Conservation (phyloP, 2,888 invertebrate species). For the Pegoplata infirma region DNA sequence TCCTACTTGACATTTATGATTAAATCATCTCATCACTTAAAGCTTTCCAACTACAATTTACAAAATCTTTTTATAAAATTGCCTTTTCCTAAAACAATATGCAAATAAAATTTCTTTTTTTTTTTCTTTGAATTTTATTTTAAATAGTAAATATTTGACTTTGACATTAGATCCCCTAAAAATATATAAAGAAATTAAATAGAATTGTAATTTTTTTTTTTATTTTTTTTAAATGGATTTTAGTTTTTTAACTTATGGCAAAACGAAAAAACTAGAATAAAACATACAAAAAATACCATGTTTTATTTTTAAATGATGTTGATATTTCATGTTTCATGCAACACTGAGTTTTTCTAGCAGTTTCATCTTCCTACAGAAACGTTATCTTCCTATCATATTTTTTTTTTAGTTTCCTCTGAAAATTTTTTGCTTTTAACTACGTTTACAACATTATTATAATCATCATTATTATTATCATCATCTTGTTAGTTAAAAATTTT, state of each 20-base stretch:
- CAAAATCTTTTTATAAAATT: too few species aligned
- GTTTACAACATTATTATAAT: slow-evolving; percentile 43
- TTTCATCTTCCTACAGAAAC: slow-evolving; percentile 6
- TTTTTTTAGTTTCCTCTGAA: not conserved
- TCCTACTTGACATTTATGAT: too few species aligned
- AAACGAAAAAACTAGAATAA: not conserved
- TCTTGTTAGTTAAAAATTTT: slow-evolving; percentile 22
- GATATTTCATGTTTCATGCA: slow-evolving; percentile 63
- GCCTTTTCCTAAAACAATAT: not conserved
- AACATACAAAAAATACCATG: not conserved
- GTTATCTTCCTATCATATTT: slow-evolving; percentile 11
- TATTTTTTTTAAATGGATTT: not conserved
- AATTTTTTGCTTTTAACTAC: slow-evolving; percentile 27
- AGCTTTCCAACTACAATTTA: too few species aligned
- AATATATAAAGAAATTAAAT: slow-evolving; percentile 47
- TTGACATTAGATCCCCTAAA: slow-evolving; percentile 43
- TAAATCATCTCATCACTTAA: too few species aligned
- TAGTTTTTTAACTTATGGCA: not conserved
- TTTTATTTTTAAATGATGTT: slow-evolving; percentile 60
- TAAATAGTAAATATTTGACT: slow-evolving; percentile 46
- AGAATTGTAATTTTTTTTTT: slow-evolving; percentile 21
- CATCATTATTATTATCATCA: slow-evolving; percentile 27
- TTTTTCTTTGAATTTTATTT: slow-evolving; percentile 14
- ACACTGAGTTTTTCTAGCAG: slow-evolving; percentile 46
- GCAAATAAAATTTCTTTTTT: not conserved